Base-by-base conservation (phyloP, 2,113 vertebrate genomes). In the Delphinapterus leucas region DNA sequence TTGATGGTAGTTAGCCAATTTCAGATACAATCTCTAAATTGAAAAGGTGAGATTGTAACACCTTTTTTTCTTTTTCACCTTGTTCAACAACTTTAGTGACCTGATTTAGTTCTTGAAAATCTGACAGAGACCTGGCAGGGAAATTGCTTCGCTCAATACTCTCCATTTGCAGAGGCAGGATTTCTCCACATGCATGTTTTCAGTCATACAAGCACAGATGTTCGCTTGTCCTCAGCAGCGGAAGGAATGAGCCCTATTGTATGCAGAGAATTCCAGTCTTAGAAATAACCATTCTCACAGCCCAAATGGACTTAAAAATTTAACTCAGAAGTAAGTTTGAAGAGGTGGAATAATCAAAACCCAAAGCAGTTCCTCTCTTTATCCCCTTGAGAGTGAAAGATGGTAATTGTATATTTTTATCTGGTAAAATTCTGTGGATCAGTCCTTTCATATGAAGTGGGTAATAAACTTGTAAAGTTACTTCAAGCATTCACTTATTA, bases 321-420 rank as follows among this genome's bases (percentile, higher is more conserved):
- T 33, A 94, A 86, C 36, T 70, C 61, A 79, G 63, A 95, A 70
- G 21, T 87, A 76, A 82, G 23, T 55, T 63, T 93, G 63, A 96
- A 96, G 36, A 90, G 25, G 18, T 83, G 3, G 13, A 91, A 80
- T 44, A 93, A 88, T 94, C 44, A 96, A 90, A 96, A 91, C n/a
- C 21, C 47, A 90, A 18, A 92, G 41, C 14, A 90, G 85, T 88
- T 84, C 47, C 33, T 92, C 77, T 95, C 65, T 81, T 80, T 44
- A 80, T 76, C 17, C 25, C 31, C 53, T 80, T 93, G 87, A 91
- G 36, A 80, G n/a, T 65, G 15, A 95, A 97, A 83, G 25, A 87
- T 33, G 8, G 14, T 58, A 90, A 60, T 49, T 4, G 4, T 49
- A 74, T 73, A 60, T 84, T 92, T 83, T 53, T 47, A 55, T 85